Percentiles rank a stretch among this genome's conserved stretches.
phyloP scores from a whole-genome alignment of 2,797 vertebrate species.

The Dermochelys coriacea region DNA sequence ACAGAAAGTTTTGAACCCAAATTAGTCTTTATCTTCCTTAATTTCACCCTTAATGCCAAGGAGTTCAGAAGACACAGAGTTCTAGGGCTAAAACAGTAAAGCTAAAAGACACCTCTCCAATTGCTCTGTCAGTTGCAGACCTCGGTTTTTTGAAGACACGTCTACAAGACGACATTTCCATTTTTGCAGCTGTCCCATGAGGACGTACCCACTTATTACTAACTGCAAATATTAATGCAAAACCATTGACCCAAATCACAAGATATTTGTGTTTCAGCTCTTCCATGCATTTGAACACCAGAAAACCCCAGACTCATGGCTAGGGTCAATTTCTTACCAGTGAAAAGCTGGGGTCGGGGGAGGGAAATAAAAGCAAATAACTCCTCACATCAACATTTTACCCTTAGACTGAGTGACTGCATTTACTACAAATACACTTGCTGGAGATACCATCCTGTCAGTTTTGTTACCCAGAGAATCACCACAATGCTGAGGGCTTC shows the following conservation, averaged over 20 bases:
- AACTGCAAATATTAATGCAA: conserved; percentile 78
- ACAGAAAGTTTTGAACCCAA: conserved; percentile 3
- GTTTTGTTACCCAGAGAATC: background rate
- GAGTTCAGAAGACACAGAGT: conserved; percentile 8
- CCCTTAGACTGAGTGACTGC: background rate
- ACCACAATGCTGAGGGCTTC: background rate
- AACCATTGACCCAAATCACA: conserved; percentile 77
- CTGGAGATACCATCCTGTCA: background rate
- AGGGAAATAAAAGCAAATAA: conserved; percentile 42
- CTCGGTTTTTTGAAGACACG: conserved; percentile 57
- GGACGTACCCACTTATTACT: conserved; percentile 69
- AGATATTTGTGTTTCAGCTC: conserved; percentile 70
- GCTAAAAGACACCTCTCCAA: conserved; percentile 67
- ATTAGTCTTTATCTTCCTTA: conserved; percentile 15
- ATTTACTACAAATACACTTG: background rate
- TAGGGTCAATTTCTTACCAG: conserved; percentile 20
- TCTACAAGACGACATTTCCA: conserved; percentile 78
- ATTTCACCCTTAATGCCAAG: background rate
- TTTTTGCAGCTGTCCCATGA: conserved; percentile 75
- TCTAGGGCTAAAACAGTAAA: conserved; percentile 60
- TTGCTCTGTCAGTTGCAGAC: conserved; percentile 73
- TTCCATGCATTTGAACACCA: conserved; percentile 64
- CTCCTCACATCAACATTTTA: conserved; percentile 26
- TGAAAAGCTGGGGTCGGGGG: background rate
- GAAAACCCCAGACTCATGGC: conserved; percentile 33